Conservation (phyloP, 1,140 invertebrate genomes). For the Megalopta genalis region DNA sequence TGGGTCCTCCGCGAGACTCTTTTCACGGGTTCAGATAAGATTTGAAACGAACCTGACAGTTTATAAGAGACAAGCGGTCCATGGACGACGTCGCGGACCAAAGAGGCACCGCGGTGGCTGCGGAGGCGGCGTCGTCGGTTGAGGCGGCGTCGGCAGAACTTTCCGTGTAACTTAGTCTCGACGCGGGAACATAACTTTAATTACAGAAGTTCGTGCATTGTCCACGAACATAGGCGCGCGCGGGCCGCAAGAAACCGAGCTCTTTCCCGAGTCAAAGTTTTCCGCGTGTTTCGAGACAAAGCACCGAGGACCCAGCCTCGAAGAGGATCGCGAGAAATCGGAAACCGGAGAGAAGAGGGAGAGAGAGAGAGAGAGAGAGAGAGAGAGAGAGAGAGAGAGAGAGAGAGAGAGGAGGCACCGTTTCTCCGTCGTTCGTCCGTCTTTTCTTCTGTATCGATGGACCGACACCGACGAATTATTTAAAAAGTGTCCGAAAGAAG, state of each 20-base stretch:
- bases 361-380: too few relatives aligned
- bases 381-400: too few relatives aligned
- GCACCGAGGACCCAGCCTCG: background rate
- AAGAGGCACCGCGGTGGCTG: conserved; percentile 5
- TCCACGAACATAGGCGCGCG: conserved; percentile 61
- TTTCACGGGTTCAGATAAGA: conserved; percentile 36
- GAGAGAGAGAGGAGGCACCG: background rate
- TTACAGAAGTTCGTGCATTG: conserved; percentile 73
- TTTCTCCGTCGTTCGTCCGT: background rate
- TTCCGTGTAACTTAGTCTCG: conserved; percentile 64
- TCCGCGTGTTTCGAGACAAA: conserved; percentile 52
- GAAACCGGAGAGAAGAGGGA: background rate
- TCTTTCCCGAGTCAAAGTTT: conserved; percentile 69
- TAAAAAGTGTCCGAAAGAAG: background rate
- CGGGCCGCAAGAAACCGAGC: conserved; percentile 62
- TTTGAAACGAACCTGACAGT: conserved; percentile 43
- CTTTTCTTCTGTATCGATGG: conserved; percentile 16
- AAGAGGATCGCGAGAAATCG: conserved; percentile 17
- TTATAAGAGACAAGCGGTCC: conserved; percentile 45
- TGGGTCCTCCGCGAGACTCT: background rate
- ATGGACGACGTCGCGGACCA: background rate
- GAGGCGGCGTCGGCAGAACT: conserved; percentile 47
- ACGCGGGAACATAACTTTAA: conserved; percentile 72
- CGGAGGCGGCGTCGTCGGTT: too few relatives aligned
- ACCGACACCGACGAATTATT: background rate